These are phyloP conservation scores for Neocrepidodera transversa DNA, from an alignment of 2,888 invertebrate species.

Conservation along the genomic window DNA sequence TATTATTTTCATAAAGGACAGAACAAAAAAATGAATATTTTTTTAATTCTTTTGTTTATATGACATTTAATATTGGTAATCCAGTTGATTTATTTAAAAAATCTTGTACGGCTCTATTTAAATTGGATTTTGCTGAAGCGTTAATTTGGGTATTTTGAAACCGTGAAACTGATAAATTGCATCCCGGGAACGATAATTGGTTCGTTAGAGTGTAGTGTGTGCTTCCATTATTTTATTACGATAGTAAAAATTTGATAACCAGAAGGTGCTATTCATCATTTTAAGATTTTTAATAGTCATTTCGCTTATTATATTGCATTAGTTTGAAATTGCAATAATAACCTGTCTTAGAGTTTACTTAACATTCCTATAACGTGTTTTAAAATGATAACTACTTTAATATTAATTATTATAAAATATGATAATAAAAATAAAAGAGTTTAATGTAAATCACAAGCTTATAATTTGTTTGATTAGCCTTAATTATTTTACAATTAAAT, in stretches of 20 bases:
- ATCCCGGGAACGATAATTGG: constrained; percentile 22
- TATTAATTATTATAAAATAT: too few species aligned
- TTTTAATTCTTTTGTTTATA: too few species aligned
- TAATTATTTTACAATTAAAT: too few species aligned
- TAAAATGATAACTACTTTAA: too few species aligned
- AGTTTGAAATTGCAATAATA: neutral
- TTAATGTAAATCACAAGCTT: too few species aligned
- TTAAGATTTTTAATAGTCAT: neutral
- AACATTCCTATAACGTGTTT: too few species aligned
- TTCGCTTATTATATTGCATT: constrained; percentile 1
- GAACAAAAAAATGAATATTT: too few species aligned
- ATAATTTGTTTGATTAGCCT: too few species aligned
- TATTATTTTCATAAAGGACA: too few species aligned
- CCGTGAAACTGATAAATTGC: constrained; percentile 26
- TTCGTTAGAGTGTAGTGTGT: constrained; percentile 28
- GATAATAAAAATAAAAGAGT: too few species aligned
- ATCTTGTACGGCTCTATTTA: neutral
- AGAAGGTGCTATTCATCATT: constrained; percentile 11
- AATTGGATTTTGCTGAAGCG: constrained; percentile 9
- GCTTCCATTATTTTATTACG: constrained; percentile 12
- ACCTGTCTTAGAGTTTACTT: neutral
- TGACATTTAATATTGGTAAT: too few species aligned
- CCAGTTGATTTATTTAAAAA: too few species aligned
- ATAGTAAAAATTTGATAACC: constrained; percentile 11
- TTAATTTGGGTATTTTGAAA: constrained; percentile 23